These are phyloP conservation scores for Tetheella fluctuosa DNA, from an alignment of 2,888 invertebrate species.

Conservation along the genomic window DNA sequence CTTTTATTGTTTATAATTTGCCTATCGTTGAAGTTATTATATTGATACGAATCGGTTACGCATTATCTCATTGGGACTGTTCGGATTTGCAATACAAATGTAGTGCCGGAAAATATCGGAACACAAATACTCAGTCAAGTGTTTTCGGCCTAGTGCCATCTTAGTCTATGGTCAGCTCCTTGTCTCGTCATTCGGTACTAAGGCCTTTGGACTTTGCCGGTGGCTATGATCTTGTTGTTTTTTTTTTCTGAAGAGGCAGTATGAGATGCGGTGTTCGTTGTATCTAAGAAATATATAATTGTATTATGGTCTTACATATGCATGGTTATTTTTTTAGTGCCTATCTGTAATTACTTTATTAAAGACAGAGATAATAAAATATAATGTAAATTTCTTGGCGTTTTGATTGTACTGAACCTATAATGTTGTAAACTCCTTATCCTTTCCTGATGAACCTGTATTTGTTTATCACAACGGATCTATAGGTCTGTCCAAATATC, in stretches of 20 bases:
- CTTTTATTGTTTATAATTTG: slow-evolving; percentile 58
- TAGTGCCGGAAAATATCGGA: slow-evolving; percentile 16
- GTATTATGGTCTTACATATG: slow-evolving; percentile 82
- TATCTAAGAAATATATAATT: slow-evolving; percentile 80
- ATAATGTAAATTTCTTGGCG: slow-evolving; percentile 72
- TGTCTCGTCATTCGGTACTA: slow-evolving; percentile 32
- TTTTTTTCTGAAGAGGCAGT: slow-evolving; percentile 37
- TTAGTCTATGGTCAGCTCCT: slow-evolving; percentile 8
- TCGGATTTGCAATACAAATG: slow-evolving; percentile 8
- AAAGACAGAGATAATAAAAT: slow-evolving; percentile 84
- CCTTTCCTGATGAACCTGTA: neutral
- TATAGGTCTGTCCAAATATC: no score
- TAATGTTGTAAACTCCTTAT: neutral
- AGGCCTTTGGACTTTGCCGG: slow-evolving; percentile 33
- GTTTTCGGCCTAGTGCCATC: slow-evolving; percentile 39
- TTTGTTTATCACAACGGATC: no score
- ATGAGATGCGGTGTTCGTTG: slow-evolving; percentile 66
- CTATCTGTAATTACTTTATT: slow-evolving; percentile 84
- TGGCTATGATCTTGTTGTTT: slow-evolving; percentile 17
- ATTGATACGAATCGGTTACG: slow-evolving; percentile 9
- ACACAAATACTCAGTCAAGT: slow-evolving; percentile 44
- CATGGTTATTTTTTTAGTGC: slow-evolving; percentile 84
- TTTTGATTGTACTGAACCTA: slow-evolving; percentile 40
- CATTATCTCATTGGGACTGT: slow-evolving; percentile 14
- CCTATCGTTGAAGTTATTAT: slow-evolving; percentile 35